Evolutionary conservation across 2,113 vertebrate species (phyloP).

Genomic region (Elephantulus edwardii): DNA sequence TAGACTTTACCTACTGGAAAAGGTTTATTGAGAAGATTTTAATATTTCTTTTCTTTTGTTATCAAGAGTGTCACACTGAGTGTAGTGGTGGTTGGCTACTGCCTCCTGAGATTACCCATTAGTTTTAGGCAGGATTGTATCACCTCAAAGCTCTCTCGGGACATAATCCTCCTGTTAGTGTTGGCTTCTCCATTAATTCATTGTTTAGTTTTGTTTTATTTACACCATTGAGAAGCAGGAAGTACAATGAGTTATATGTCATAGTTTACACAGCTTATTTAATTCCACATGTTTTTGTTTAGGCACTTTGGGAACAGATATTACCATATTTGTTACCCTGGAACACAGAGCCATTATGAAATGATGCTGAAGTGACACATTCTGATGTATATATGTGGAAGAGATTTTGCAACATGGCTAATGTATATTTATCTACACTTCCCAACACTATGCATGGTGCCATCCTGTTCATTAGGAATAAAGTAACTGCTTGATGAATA

Average conservation of each 20-base stretch:
- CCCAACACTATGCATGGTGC: too few relatives aligned
- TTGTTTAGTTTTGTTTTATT: conserved; percentile 8
- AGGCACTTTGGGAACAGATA: neutral
- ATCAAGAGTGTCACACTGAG: neutral
- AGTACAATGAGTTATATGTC: neutral
- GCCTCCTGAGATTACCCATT: neutral
- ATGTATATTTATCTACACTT: fast-evolving
- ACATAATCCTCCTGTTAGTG: neutral
- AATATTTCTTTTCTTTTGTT: neutral
- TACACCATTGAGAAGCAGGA: neutral
- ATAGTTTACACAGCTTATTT: neutral
- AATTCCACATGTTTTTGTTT: conserved; percentile 9
- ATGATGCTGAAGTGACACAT: neutral
- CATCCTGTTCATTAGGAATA: neutral
- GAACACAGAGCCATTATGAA: neutral
- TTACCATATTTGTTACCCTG: neutral
- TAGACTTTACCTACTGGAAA: neutral
- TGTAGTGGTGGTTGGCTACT: neutral
- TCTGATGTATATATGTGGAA: neutral
- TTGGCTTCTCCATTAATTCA: neutral
- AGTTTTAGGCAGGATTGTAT: neutral
- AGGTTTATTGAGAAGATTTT: neutral
- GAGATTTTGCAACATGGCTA: neutral
- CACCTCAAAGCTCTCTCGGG: neutral
- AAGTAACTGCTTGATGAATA: neutral